Percentiles rank a stretch among this genome's conserved stretches.
phyloP scores from a whole-genome alignment of 1,140 invertebrate genomes.

The Agrypnia vestita region DNA sequence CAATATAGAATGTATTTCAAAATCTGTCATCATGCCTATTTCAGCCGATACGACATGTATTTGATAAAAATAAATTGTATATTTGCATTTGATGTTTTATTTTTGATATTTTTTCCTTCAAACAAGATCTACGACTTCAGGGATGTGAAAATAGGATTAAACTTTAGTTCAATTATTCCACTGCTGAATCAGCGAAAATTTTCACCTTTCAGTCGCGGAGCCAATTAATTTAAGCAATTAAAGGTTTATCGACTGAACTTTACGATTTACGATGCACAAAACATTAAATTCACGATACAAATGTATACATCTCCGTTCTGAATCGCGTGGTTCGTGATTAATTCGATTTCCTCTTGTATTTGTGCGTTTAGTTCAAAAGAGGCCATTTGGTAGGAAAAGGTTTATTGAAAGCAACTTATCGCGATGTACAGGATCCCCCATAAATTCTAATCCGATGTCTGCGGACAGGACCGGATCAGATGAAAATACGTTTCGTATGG shows the following conservation, averaged over 20 bases:
- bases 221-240: constrained; percentile 17
- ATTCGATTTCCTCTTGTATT: not conserved
- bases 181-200: too few relatives aligned
- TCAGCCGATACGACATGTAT: too few relatives aligned
- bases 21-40: too few relatives aligned
- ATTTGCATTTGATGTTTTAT: too few relatives aligned
- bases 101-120: too few relatives aligned
- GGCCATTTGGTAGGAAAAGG: constrained; percentile 23
- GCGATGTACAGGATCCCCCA: constrained; percentile 18
- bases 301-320: constrained; percentile 3
- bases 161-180: too few relatives aligned
- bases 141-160: too few relatives aligned
- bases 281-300: constrained; percentile 1
- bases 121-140: too few relatives aligned
- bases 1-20: too few relatives aligned
- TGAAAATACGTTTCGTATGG: not conserved
- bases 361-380: constrained; percentile 22
- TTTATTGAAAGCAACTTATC: constrained; percentile 35
- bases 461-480: not conserved
- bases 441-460: constrained; percentile 30
- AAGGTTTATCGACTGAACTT: too few relatives aligned
- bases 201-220: not conserved
- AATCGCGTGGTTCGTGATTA: not conserved
- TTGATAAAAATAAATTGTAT: too few relatives aligned
- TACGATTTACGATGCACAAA: too few relatives aligned